Conservation (phyloP, 2,113 vertebrate genomes). For the Lophochroa leadbeateri region DNA sequence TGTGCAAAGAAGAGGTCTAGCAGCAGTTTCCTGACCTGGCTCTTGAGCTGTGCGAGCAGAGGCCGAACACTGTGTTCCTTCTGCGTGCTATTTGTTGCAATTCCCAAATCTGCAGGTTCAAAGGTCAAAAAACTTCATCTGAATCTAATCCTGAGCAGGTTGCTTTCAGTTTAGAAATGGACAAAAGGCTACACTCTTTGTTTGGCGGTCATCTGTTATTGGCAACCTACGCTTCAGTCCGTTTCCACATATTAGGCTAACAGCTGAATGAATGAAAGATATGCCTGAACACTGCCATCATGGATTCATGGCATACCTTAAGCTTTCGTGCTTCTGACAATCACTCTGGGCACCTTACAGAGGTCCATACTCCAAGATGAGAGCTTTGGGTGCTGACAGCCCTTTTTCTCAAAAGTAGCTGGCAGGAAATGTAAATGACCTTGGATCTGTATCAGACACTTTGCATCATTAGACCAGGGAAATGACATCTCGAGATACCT, state of each 20-base stretch:
- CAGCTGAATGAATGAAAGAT: neutral
- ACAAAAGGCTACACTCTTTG: neutral
- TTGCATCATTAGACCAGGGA: neutral
- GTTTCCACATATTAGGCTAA: neutral
- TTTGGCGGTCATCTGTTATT: neutral
- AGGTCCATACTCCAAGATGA: neutral
- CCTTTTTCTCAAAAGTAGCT: neutral
- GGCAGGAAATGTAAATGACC: neutral
- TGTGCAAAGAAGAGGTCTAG: too few relatives aligned
- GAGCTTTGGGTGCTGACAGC: rapidly evolving
- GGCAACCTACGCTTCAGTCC: neutral
- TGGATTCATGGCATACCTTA: neutral
- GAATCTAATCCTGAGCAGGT: neutral
- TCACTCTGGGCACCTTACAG: neutral
- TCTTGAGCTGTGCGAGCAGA: too few relatives aligned
- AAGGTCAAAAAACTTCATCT: neutral
- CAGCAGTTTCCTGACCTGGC: too few relatives aligned
- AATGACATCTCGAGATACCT: neutral
- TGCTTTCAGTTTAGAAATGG: neutral
- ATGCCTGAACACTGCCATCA: neutral
- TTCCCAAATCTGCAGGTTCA: neutral
- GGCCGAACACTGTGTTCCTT: too few relatives aligned
- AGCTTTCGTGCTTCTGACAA: neutral
- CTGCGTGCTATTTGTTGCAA: neutral
- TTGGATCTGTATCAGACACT: neutral